phyloP scores from a whole-genome alignment of 2,888 invertebrate species.

The Tortricodes alternella region DNA sequence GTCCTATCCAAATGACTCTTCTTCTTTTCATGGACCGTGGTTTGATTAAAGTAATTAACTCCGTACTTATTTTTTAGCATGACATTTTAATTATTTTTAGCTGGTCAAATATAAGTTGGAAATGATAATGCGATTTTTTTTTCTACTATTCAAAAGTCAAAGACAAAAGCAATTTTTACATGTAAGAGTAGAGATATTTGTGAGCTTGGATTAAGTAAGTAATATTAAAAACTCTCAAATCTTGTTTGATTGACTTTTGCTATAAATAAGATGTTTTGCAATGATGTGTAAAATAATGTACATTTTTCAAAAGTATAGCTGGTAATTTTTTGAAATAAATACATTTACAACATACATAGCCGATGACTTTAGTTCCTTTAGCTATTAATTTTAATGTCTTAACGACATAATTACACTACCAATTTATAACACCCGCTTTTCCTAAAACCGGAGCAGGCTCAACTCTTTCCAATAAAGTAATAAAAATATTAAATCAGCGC shows the following conservation, averaged over 20 bases:
- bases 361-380: not conserved
- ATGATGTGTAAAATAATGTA: no score
- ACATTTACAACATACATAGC: not conserved
- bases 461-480: slow-evolving; percentile 70
- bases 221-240: no score
- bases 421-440: slow-evolving; percentile 28
- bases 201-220: no score
- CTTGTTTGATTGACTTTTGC: no score
- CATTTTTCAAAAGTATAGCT: no score
- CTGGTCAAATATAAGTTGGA: not conserved
- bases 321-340: no score
- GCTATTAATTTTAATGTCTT: slow-evolving; percentile 16
- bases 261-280: no score
- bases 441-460: slow-evolving; percentile 5
- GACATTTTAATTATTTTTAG: not conserved
- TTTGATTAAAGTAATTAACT: slow-evolving; percentile 45
- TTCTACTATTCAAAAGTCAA: no score
- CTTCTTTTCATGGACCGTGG: slow-evolving; percentile 61
- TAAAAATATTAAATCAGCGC: slow-evolving; percentile 76
- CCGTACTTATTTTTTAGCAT: not conserved
- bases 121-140: no score
- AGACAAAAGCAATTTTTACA: no score
- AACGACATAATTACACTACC: slow-evolving; percentile 18
- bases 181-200: no score
- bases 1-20: slow-evolving; percentile 62